Evolutionary conservation across 2,888 invertebrate species (phyloP).

Genomic region (Drosophila colorata): DNA sequence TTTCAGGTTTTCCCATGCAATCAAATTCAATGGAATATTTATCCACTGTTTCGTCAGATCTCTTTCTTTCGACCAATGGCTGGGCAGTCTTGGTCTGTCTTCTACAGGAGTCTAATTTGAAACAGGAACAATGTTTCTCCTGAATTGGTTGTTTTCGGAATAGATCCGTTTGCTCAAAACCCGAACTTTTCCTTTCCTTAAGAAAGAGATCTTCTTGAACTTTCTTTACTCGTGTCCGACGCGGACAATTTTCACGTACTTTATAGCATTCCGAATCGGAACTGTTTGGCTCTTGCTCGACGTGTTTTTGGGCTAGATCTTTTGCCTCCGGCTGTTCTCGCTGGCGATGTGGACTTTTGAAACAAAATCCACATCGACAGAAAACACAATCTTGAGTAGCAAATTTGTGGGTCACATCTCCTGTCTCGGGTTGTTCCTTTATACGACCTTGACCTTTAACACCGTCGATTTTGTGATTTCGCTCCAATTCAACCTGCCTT

Average conservation of each 20-base stretch:
- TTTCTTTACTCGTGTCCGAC: background rate
- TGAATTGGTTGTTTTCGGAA: no score
- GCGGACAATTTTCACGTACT: no score
- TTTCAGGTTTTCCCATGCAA: background rate
- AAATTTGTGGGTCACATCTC: no score
- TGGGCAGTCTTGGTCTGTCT: background rate
- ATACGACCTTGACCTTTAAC: background rate
- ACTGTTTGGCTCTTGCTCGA: background rate
- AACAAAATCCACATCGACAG: background rate
- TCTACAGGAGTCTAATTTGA: background rate
- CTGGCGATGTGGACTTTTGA: background rate
- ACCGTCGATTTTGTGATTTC: background rate
- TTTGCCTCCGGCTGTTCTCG: background rate
- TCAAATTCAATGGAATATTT: constrained; percentile 1
- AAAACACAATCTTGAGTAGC: background rate
- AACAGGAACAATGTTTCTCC: background rate
- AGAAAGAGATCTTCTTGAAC: background rate
- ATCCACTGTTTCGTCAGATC: no score
- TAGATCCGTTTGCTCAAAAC: background rate
- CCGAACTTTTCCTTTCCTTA: background rate
- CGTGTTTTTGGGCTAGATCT: background rate
- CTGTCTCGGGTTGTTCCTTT: background rate
- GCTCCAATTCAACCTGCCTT: no score
- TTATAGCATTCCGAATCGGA: background rate
- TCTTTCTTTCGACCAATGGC: background rate